Evolutionary conservation across 1,140 invertebrate genomes (phyloP), one percentile per base, ranked within the genome.

Genomic region (Sweltsa coloradensis): DNA sequence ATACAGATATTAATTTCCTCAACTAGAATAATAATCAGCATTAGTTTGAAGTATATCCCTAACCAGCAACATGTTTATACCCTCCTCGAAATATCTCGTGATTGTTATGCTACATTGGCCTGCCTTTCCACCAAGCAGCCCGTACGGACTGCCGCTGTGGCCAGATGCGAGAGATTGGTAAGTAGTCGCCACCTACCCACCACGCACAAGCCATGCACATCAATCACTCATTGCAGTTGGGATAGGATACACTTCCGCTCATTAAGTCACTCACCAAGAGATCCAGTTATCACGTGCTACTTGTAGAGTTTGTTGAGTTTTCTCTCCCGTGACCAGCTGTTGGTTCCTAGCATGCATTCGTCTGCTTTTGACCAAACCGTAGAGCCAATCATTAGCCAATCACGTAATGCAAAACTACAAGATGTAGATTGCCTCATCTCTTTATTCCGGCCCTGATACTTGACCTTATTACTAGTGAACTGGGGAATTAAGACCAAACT

Each of bases 71-170:
- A n/a, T n/a, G n/a, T n/a, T n/a, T n/a, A n/a, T n/a, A n/a, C n/a
- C 42, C 42, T 45, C 41, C 40, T 45, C 34, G 25, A 44, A 47
- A 42, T 51, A 47, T 47, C 45, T 42, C 45, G 25, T 51, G 37
- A 51, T 51, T 51, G 45, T 51, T 51, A 47, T 51, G 50, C 50
- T 51, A 51, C 45, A 53, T 50, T 53, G 51, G 46, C 44, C 45
- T 53, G 49, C 49, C 51, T 51, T 53, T 53, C 49, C 48, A 53
- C 27, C 49, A 51, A 53, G 51, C 51, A 53, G 51, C 51, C 51
- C 51, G 18, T 53, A 53, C 45, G 51, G 51, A 53, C 49, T 53
- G 51, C 51, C 51, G 44, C 51, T 53, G 43, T 53, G 51, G 51
- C 49, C 51, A 27, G 51, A 53, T 22, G 40, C 49, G 26, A 53